phyloP scores from a whole-genome alignment of 37 sponge, comb jelly and placozoan genomes.

The Haliclona indistincta region DNA sequence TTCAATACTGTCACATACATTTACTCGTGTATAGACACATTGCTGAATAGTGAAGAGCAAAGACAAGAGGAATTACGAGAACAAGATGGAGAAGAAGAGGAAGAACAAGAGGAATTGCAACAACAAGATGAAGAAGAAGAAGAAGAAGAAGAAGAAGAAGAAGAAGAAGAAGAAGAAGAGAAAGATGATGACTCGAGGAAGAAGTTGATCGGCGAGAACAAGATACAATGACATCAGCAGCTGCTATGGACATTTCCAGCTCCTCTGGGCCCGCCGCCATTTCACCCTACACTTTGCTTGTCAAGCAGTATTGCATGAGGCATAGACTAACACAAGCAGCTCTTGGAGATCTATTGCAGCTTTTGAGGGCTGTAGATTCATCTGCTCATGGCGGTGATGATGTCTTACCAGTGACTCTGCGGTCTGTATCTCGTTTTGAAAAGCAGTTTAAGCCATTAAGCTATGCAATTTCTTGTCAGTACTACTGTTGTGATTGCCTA shows the following conservation, averaged over 20 bases:
- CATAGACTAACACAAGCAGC: constrained; percentile 44
- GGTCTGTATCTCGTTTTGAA: constrained; percentile 23
- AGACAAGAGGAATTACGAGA: too few species aligned
- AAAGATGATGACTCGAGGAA: constrained; percentile 3
- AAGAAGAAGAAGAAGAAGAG: too few species aligned
- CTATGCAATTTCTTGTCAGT: constrained; percentile 6
- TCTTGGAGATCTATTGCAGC: constrained; percentile 16
- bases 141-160: too few species aligned
- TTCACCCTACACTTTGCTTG: background rate
- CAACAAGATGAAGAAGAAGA: too few species aligned
- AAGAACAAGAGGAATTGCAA: too few species aligned
- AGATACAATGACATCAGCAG: constrained; percentile 2
- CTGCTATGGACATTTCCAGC: background rate
- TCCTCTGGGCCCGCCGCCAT: background rate
- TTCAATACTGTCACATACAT: too few species aligned
- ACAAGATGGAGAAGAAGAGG: too few species aligned
- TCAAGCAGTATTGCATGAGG: background rate
- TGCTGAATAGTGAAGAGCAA: too few species aligned
- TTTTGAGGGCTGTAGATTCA: constrained; percentile 12
- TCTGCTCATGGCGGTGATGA: constrained; percentile 5
- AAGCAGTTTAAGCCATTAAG: constrained; percentile 15
- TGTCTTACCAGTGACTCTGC: too few species aligned
- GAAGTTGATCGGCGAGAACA: constrained; percentile 14
- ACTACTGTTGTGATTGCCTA: constrained; percentile 34
- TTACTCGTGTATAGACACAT: too few species aligned